Conservation (phyloP, 2,113 vertebrate genomes). For the Mungos mungo region DNA sequence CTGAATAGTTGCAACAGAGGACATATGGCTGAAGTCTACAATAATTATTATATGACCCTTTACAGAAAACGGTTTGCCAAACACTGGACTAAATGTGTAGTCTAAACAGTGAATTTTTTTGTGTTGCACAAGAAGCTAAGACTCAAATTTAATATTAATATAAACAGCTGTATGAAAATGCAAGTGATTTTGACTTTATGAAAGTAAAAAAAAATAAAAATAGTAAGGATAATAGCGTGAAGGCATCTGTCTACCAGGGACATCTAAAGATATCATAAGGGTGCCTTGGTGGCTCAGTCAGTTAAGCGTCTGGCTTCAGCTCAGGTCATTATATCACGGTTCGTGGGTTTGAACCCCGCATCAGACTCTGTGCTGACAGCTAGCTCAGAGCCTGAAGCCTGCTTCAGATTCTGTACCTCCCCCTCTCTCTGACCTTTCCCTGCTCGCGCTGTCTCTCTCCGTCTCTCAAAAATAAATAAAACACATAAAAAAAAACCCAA, state of each 20-base stretch:
- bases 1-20: neutral
- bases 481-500: too few relatives aligned
- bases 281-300: too few relatives aligned
- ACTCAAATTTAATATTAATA: conserved; percentile 17
- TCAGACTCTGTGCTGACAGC: too few relatives aligned
- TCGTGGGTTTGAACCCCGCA: too few relatives aligned
- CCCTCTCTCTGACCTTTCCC: too few relatives aligned
- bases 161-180: neutral
- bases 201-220: neutral
- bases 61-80: neutral
- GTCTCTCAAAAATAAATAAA: too few relatives aligned
- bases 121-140: neutral
- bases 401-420: too few relatives aligned
- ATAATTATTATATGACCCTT: neutral
- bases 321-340: too few relatives aligned
- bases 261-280: neutral
- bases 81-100: neutral
- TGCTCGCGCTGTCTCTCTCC: too few relatives aligned
- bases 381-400: too few relatives aligned
- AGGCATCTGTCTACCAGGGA: neutral
- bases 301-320: too few relatives aligned
- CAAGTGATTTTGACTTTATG: neutral
- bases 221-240: neutral
- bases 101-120: neutral
- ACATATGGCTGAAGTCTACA: neutral